Conservation (phyloP, 1,140 invertebrate genomes). For the Sycophila sp. region DNA sequence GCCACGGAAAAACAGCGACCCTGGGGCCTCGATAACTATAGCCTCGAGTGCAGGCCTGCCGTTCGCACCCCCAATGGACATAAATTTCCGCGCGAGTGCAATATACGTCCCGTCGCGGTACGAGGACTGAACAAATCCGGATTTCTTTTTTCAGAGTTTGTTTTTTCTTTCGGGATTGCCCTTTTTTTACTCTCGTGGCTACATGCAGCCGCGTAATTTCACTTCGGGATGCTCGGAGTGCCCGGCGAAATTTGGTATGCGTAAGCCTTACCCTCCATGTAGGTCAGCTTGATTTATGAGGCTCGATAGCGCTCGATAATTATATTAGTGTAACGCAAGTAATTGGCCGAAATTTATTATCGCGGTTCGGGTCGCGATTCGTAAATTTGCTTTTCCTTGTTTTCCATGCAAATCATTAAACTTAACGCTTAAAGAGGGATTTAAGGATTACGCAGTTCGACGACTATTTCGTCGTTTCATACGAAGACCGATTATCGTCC, state of each 20-base stretch:
- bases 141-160: not conserved
- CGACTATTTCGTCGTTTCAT: too few species aligned
- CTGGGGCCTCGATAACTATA: not conserved
- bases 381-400: not conserved
- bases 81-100: conserved; percentile 8
- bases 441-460: too few species aligned
- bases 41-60: not conserved
- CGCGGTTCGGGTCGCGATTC: not conserved
- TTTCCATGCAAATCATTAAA: too few species aligned
- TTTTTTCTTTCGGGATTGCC: not conserved
- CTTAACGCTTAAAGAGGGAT: too few species aligned
- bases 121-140: not conserved
- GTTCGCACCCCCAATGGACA: not conserved
- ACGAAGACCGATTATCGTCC: too few species aligned
- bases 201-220: not conserved
- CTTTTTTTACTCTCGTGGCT: not conserved
- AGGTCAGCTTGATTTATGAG: conserved; percentile 8
- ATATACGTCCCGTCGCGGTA: not conserved
- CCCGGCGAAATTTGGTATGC: not conserved
- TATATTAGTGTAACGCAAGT: not conserved
- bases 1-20: not conserved
- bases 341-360: conserved; percentile 15
- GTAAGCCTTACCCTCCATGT: not conserved
- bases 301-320: conserved; percentile 24
- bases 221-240: not conserved